Evolutionary conservation across 2,888 invertebrate species (phyloP), one percentile per base, ranked within the genome.

Genomic region (Drosophila dives): DNA sequence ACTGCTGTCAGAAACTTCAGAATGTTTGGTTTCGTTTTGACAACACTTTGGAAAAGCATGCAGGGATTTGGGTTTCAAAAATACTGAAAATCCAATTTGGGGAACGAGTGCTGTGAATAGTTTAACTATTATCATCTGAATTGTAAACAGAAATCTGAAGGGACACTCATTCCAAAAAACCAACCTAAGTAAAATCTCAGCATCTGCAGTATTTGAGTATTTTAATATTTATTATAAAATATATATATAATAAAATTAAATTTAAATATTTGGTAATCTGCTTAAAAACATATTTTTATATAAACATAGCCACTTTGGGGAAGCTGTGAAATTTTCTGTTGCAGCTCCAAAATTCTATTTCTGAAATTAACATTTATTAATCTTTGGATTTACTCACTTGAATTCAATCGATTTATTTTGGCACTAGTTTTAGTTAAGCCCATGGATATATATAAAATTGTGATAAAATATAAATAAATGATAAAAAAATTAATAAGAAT

Each of bases 1-100:
- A 74, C 60, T 62, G 73, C 54, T 76, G 67, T 63, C 67, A 64
- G 20, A 23, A 23, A 48, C 56, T 64, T 33, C 59, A 65, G 67
- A 68, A 72, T 85, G 86, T 87, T 83, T 85, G 86, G 82, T 72
- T 84, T 65, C 87, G 82, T 86, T 82, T 72, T 82, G 82, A 87
- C 82, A 82, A 67, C 68, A 75, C 63, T 54, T 53, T 20, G 38
- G 51, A 50, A 56, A 32, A 62, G 23, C 53, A 23, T n/a, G 26
- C 49, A 50, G 26, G 23, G 76, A 55, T 49, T 77, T 77, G 62
- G 56, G 29, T 77, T 77, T 49, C 81, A 64, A 12, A 66, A 62
- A 72, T 65, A 68, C 76, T 59, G 42, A 48, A 73, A 68, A 71
- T 0, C 20, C 7, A 36, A 49, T 58, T 58, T 58, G 51, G 40